Percentiles rank a stretch among this genome's conserved stretches.
These are phyloP conservation scores for Cardiocondyla obscurior DNA, from an alignment of 1,140 invertebrate species.

Conservation along the genomic window DNA sequence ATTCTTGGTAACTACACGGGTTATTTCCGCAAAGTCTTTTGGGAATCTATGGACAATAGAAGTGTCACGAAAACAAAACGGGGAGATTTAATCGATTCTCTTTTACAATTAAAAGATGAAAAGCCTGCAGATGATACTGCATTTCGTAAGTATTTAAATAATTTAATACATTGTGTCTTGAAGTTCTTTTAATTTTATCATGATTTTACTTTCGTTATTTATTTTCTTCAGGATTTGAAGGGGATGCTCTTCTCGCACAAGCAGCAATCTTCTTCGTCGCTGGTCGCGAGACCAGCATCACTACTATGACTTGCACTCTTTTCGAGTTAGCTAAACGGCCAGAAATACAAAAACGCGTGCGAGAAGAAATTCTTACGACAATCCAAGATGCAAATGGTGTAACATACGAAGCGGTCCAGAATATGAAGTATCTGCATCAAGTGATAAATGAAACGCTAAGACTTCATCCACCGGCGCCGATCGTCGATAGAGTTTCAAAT, in stretches of 20 bases:
- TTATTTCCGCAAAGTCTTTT: slow-evolving; percentile 77
- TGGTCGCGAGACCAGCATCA: slow-evolving; percentile 84
- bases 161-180: neutral
- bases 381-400: slow-evolving; percentile 66
- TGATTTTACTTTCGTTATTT: neutral
- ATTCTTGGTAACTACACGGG: slow-evolving; percentile 32
- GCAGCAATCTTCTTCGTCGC: slow-evolving; percentile 81
- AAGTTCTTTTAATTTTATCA: neutral
- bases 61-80: slow-evolving; percentile 73
- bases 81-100: slow-evolving; percentile 80
- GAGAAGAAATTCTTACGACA: slow-evolving; percentile 85
- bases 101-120: slow-evolving; percentile 77
- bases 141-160: slow-evolving; percentile 74
- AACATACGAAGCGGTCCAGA: slow-evolving; percentile 65
- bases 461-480: slow-evolving; percentile 85
- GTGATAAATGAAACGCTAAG: slow-evolving; percentile 80
- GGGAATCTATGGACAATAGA: slow-evolving; percentile 75
- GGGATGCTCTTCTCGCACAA: slow-evolving; percentile 71
- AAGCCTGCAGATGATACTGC: slow-evolving; percentile 72
- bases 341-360: slow-evolving; percentile 78
- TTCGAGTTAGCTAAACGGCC: slow-evolving; percentile 79
- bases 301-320: slow-evolving; percentile 78
- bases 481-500: slow-evolving; percentile 82
- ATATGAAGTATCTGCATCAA: slow-evolving; percentile 74
- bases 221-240: slow-evolving; percentile 57